Evolutionary conservation across 2,888 invertebrate genomes (phyloP), one percentile per base, ranked within the genome.

Genomic region (Alloplasta piceator): DNA sequence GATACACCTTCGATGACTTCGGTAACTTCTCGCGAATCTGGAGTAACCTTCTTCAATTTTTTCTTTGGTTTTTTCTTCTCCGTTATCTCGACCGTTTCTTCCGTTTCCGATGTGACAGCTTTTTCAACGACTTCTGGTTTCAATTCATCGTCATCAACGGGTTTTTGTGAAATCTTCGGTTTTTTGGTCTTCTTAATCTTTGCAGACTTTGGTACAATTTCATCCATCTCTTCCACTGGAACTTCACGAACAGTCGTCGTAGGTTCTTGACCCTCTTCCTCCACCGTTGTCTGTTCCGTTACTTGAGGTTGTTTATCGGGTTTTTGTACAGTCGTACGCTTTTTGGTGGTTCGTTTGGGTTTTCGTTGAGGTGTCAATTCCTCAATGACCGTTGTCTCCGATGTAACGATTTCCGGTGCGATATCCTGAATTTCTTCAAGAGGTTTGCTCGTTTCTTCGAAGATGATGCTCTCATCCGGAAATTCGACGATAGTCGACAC

Each of bases 401-500:
- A 77, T 43, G 77, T 81, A n/a, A 81, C 80, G 2, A 73, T 10
- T 55, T 81, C 80, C 6, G 80, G 70, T n/a, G 56, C 80, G 52
- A 56, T 79, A 72, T 46, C 86, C 83, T 46, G 83, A 85, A 55
- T 84, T 85, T 63, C 82, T 83, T 80, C 86, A 82, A 75, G 41
- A 0, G 72, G 58, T 5, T 78, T 61, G 0, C 78, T 84, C 0
- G 61, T 76, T 48, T 85, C 84, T 0, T 85, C 74, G 4, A 74
- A 77, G 26, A 86, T 68, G 0, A 83, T 48, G 77, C 71, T 78
- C 26, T 84, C 86, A 14, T 83, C 86, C 50, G 88, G 89, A 50
- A 78, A 89, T 79, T 88, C 90, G 55, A 92, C 88, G 82, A 93
- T 91, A 4, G 92, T 84, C 71, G 92, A 88, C 86, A 93, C 86